Base-by-base conservation (phyloP, 2,113 vertebrate genomes). In the Sapayoa aenigma region DNA sequence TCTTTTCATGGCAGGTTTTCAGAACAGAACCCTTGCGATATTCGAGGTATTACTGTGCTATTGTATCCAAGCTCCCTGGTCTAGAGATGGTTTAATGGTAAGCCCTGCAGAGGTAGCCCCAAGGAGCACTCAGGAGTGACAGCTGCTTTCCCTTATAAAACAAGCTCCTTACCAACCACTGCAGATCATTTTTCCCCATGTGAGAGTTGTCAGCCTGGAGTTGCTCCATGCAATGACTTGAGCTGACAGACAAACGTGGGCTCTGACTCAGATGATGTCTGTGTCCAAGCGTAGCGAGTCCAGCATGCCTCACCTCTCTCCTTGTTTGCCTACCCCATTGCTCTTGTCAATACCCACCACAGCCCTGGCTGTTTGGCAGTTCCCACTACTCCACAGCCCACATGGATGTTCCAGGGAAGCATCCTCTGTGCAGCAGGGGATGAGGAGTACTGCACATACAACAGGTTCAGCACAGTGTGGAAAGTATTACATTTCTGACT, bases 281-380 rank as follows among this genome's bases (percentile, higher is more conserved):
- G 20, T 53, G 42, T 55, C 50, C 52, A 58, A n/a, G 25, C 42
- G 25, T 44, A 44, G n/a, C 23, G 31, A 67, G 44, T 71, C 55
- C 5, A 1, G 30, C 1, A 0, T 0, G 0, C 30, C 35, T 31
- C 39, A 47, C 52, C 6, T 66, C 23, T 71, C 55, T 25, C 80
- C 44, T 55, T 62, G 22, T 58, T 47, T 91, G n/a, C 31, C 15
- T 60, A 30, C 50, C 44, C 71, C 52, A 25, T 15, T 41, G 50
- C 9, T 50, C 35, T 72, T 93, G 53, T 23, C 42, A 39, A 14
- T 15, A 20, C 11, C 12, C 46, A 13, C 39, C 20, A 15, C 7
- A 67, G 39, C 25, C 33, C 30, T 16, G 28, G 5, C 20, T 8
- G 2, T 39, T 9, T 78, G n/a, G 8, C 82, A 67, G 30, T 47